Percentiles rank a stretch among this genome's conserved stretches.
phyloP scores from a whole-genome alignment of 2,888 invertebrate genomes.

The Eumerus sabulonum region DNA sequence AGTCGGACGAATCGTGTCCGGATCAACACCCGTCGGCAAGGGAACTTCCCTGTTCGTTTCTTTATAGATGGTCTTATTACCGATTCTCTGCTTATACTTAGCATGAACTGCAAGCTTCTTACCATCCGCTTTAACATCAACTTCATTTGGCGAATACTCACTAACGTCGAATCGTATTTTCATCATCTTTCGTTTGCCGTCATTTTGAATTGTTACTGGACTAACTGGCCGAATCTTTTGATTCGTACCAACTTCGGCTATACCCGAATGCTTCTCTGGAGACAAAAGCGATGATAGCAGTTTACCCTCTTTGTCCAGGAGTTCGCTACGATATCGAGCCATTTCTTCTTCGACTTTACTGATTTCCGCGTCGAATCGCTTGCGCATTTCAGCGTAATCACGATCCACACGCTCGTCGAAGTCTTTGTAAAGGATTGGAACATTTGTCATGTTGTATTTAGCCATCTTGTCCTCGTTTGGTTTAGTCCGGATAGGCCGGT shows the following conservation, averaged over 20 bases:
- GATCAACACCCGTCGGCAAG: neutral
- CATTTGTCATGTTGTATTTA: neutral
- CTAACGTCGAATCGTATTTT: neutral
- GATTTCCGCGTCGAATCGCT: neutral
- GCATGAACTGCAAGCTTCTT: neutral
- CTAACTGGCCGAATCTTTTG: neutral
- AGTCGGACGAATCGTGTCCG: neutral
- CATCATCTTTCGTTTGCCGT: neutral
- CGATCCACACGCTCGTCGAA: neutral
- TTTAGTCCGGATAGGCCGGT: neutral
- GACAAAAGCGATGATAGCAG: no score
- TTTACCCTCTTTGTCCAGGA: neutral
- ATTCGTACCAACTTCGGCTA: no score
- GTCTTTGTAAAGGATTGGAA: neutral
- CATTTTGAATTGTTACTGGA: neutral
- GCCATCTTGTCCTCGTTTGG: neutral
- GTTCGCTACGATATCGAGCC: neutral
- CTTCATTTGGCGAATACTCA: neutral
- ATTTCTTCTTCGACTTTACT: constrained; percentile 2
- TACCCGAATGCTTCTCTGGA: no score
- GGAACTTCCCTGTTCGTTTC: neutral
- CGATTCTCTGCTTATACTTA: neutral
- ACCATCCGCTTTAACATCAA: neutral
- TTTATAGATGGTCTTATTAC: neutral
- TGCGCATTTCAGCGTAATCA: neutral